Evolutionary conservation across 1,140 invertebrate genomes (phyloP), one percentile per base, ranked within the genome.

Genomic region (Chrysopa pallens): DNA sequence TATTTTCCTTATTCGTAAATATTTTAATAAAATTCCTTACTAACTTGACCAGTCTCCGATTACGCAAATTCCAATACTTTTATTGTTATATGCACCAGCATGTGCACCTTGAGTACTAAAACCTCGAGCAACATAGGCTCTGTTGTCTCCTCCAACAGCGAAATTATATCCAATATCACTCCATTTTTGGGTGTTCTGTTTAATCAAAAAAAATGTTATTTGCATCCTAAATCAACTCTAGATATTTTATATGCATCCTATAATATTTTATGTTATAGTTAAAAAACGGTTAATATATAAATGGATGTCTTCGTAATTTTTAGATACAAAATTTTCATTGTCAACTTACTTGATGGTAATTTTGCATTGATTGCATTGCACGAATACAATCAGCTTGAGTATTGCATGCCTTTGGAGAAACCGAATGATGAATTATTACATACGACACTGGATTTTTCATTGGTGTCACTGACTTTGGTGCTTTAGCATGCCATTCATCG

Each of bases 381-480:
- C 55, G 46, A 27, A 54, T 53, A 50, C 74, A 78, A 11, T 72
- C 62, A 1, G 50, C 44, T 7, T 52, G 48, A 44, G 47, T 73
- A 12, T 55, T 53, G 51, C 83, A 86, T 0, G 68, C 73, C 2
- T 51, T 50, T 1, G 73, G 75, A 33, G 59, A 63, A 46, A 72
- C 73, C 0, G 78, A 76, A 54, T 86, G 83, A 61, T 84, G 81
- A 40, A 85, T 80, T 43, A 87, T 76, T 1, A 84, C 80, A 46
- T 72, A 80, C 1, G 74, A 70, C 1, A 83, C 73, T 3, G 84
- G 80, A 6, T 63, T 66, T 2, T 47, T 41, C 48, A 82, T 63
- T 1, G 56, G 51, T 4, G 54, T 41, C 7, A 57, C 53, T 7
- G 60, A 37, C 6, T 58, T 64, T 0, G 78, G 63, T 4, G 63